Evolutionary conservation across 2,888 invertebrate species (phyloP), one percentile per base, ranked within the genome.

Genomic region (Rhopalosiphum nymphaeae): DNA sequence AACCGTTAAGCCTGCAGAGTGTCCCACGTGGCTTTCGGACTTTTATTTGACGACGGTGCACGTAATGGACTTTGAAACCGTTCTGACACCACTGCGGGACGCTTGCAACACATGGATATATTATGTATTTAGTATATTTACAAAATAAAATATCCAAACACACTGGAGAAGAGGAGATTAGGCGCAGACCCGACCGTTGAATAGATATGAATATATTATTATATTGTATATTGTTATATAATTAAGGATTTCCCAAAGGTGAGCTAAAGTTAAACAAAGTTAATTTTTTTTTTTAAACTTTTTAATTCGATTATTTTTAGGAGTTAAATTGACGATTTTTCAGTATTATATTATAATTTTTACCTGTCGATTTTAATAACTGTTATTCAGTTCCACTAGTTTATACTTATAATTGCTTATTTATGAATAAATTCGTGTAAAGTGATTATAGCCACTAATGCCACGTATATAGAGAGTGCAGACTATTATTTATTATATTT

Each of bases 31-130:
- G 86, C 29, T 46, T 46, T 29, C 44, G 29, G 44, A 86, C 44
- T 29, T 86, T 86, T 86, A 86, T 86, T 86, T 46, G 86, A 46
- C 46, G 86, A 46, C 86, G 86, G 86, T 44, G 11, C 26, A 29
- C 29, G 46, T 86, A 86, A 86, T 86, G 86, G 44, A 86, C 86
- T 86, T 46, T 86, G 86, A 86, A 86, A 86, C 26, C 46, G 86
- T 86, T 86, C 46, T 44, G 44, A 86, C 36, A 78, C 78, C 42
- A 5, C 46, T 13, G 1, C 46, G 46, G 86, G 86, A 86, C 86
- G 11, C 46, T 46, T 46, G 86, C 86, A 78, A 78, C 78, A 36
- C 21, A 36, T 36, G 78, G 78, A 36, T 78, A 36, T 78, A 78
- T 36, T 36, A 16, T 78, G 78, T 78, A 78, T 78, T 78, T 78